A percentile compares a stretch with the other conserved stretches of the same genome.
phyloP scores from a whole-genome alignment of 1,140 invertebrate species.

The Macrobrachium nipponense region DNA sequence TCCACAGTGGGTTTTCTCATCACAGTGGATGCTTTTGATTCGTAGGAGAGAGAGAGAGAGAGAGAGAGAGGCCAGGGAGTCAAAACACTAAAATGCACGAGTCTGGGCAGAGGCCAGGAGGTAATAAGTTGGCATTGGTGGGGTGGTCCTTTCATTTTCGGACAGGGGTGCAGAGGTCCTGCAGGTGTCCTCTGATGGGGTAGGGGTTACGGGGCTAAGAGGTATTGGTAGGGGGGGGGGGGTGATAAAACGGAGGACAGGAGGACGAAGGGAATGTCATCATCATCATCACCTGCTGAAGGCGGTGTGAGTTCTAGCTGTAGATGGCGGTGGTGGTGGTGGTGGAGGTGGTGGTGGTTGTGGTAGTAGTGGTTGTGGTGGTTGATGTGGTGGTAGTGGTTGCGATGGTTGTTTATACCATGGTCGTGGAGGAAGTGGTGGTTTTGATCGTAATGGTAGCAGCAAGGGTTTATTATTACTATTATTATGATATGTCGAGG shows the following conservation, averaged over 20 bases:
- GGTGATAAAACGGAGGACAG: background rate
- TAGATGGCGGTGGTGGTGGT: slow-evolving; percentile 26
- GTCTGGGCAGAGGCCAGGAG: no score
- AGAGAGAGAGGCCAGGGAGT: background rate
- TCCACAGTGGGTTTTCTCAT: no score
- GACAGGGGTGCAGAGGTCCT: background rate
- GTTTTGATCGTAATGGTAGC: slow-evolving; percentile 54
- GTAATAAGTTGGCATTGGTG: background rate
- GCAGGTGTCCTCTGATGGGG: background rate
- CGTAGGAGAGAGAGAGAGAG: background rate
- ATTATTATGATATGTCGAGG: slow-evolving; percentile 9
- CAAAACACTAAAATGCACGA: no score
- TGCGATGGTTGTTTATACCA: slow-evolving; percentile 25
- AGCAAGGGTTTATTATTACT: slow-evolving; percentile 41
- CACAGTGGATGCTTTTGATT: no score
- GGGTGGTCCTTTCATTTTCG: background rate
- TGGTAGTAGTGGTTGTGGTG: background rate
- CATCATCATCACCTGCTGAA: slow-evolving; percentile 46
- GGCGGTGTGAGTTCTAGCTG: slow-evolving; percentile 56
- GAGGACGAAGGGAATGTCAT: background rate
- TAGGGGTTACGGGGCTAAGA: background rate
- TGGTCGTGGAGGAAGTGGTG: slow-evolving; percentile 54
- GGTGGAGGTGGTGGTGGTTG: background rate
- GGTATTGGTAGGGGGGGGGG: background rate
- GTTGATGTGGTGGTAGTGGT: background rate